A percentile compares a stretch with the other conserved stretches of the same genome.
phyloP scores from a whole-genome alignment of 2,113 vertebrate species.

The Trogon surrucura region DNA sequence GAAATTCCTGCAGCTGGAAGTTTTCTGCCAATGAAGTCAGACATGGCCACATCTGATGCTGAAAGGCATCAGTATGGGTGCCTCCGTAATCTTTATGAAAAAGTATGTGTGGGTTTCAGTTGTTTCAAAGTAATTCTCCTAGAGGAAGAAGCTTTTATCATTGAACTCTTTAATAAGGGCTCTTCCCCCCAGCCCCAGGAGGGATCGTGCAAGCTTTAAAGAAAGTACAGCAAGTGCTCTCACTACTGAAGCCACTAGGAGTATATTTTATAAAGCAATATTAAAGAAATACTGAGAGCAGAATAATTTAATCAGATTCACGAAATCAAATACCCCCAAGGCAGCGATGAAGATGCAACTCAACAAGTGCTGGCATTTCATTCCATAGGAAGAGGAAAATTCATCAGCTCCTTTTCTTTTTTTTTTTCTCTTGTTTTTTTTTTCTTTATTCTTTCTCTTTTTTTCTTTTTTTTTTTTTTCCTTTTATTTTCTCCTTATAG shows the following conservation, averaged over 20 bases:
- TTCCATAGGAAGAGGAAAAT: conserved; percentile 43
- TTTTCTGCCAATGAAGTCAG: neutral
- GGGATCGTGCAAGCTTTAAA: conserved; percentile 51
- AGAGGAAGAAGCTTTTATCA: conserved; percentile 53
- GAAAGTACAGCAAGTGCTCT: conserved; percentile 56
- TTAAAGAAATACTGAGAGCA: conserved; percentile 70
- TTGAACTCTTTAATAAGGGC: conserved; percentile 66
- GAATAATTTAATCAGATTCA: conserved; percentile 76
- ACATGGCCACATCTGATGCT: neutral
- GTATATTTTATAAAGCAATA: conserved; percentile 72
- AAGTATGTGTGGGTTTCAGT: conserved; percentile 16
- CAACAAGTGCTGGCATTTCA: conserved; percentile 62
- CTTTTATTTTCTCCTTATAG: neutral
- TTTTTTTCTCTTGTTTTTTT: fast-evolving
- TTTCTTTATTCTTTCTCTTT: neutral
- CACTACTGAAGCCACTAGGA: conserved; percentile 56
- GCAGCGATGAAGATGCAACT: conserved; percentile 52
- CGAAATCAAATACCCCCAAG: conserved; percentile 73
- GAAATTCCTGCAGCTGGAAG: neutral
- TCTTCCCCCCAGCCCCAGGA: conserved; percentile 46
- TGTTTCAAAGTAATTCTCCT: conserved; percentile 58
- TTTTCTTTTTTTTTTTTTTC: too few species aligned
- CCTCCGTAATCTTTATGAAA: conserved; percentile 7
- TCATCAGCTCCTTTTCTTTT: neutral
- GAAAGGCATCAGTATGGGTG: neutral